phyloP scores from a whole-genome alignment of 2,113 vertebrate genomes.

The Andinoacara biseriatus region DNA sequence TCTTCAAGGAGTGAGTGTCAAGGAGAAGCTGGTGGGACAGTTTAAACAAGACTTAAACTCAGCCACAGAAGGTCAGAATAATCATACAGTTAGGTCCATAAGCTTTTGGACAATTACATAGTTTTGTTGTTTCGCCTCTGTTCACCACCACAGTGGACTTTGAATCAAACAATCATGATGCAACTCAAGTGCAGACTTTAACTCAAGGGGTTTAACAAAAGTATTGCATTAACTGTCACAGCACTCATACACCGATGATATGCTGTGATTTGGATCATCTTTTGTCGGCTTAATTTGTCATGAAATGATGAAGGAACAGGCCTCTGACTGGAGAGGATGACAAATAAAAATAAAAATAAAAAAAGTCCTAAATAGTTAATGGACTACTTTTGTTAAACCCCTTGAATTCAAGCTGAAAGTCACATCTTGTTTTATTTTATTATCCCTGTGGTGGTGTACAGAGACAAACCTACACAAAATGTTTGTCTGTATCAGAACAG shows the following conservation, averaged over 20 bases:
- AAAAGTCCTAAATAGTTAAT: not conserved
- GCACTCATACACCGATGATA: not conserved
- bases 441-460: not conserved
- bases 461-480: not conserved
- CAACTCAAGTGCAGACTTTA: not conserved
- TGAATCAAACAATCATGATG: not conserved
- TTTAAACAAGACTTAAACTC: not conserved
- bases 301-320: not conserved
- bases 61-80: not conserved
- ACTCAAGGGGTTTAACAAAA: not conserved
- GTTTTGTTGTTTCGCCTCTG: not conserved
- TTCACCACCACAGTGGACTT: not conserved
- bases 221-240: not conserved
- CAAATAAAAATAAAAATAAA: not conserved
- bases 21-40: slow-evolving; percentile 87
- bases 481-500: not conserved
- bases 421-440: not conserved
- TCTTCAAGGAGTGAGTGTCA: slow-evolving; percentile 98
- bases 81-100: not conserved
- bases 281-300: not conserved
- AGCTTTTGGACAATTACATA: not conserved
- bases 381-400: not conserved
- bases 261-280: not conserved
- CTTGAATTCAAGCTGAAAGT: not conserved
- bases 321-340: not conserved